Conservation (phyloP, 2,888 invertebrate genomes). For the Ecliptopera silaceata region DNA sequence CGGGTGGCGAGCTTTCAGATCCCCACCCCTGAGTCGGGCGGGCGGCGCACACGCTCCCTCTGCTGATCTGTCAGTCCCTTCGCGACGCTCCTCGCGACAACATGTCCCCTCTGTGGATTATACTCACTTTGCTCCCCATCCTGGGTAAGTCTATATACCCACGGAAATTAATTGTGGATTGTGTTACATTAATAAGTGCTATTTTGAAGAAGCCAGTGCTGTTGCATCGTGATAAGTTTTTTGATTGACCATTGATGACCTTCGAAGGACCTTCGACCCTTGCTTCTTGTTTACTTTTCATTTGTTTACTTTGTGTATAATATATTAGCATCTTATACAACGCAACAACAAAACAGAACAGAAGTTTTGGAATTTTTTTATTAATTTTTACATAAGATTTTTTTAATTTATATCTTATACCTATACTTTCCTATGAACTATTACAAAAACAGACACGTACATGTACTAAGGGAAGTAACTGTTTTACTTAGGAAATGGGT, state of each 20-base stretch:
- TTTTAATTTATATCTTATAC: too few species aligned
- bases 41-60: conserved; percentile 54
- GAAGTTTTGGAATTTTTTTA: too few species aligned
- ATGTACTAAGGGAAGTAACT: not conserved
- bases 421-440: too few species aligned
- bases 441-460: not conserved
- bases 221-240: not conserved
- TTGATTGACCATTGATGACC: conserved; percentile 5
- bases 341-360: too few species aligned
- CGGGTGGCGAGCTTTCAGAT: conserved; percentile 73
- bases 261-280: conserved; percentile 10
- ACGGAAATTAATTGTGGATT: conserved; percentile 32
- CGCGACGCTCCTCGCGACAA: conserved; percentile 75
- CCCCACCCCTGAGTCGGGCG: conserved; percentile 51
- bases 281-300: not conserved
- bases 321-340: not conserved
- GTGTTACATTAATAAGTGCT: conserved; percentile 16
- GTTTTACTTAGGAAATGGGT: conserved; percentile 46
- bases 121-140: conserved; percentile 75
- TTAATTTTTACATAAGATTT: too few species aligned
- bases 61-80: conserved; percentile 58
- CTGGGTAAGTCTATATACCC: conserved; percentile 69
- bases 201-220: not conserved
- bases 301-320: not conserved
- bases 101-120: conserved; percentile 79